Base-by-base conservation (phyloP, 2,888 invertebrate genomes). In the Archaeoteleia sp. region DNA sequence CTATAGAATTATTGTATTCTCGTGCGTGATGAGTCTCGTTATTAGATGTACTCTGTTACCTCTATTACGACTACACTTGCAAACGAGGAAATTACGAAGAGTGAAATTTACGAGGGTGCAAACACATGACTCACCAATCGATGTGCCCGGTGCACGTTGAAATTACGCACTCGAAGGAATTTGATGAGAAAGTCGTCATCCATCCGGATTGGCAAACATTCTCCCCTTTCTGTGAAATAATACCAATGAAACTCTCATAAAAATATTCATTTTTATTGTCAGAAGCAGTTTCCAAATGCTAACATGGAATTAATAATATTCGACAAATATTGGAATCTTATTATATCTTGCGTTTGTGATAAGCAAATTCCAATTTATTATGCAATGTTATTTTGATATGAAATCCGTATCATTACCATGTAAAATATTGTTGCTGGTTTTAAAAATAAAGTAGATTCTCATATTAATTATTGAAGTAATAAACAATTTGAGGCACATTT, bases 161-260 rank as follows among this genome's bases (percentile, higher is more conserved):
- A 94, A 79, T 88, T 88, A 73, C 93, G 89, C 1, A 92, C 92
- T 69, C 94, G 89, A 62, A 95, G 86, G 81, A 94, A 95, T 80
- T 91, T 89, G 43, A 92, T 86, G 54, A 95, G 86, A 81, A 90
- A 94, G 13, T 88, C 89, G 77, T 94, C 93, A 82, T 94, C 94
- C 86, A 90, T 91, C 57, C 94, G 88, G 73, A 92, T 91, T 1
- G 92, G 93, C 43, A 87, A 88, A 81, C 91, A 93, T 78, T 92
- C 92, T 25, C 93, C 93, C 65, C 90, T 89, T 81, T 92, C 94
- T 93, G 86, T 15, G 42, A 73, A 65, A 68, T 43, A 74, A 60
- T 65, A n/a, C n/a, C n/a, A n/a, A n/a, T n/a, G n/a, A n/a, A n/a
- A n/a, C n/a, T n/a, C n/a, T 27, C 7, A 5, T 32, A 5, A 37